Conservation (phyloP, 2,888 invertebrate species). For the Polydrusus tereticollis region DNA sequence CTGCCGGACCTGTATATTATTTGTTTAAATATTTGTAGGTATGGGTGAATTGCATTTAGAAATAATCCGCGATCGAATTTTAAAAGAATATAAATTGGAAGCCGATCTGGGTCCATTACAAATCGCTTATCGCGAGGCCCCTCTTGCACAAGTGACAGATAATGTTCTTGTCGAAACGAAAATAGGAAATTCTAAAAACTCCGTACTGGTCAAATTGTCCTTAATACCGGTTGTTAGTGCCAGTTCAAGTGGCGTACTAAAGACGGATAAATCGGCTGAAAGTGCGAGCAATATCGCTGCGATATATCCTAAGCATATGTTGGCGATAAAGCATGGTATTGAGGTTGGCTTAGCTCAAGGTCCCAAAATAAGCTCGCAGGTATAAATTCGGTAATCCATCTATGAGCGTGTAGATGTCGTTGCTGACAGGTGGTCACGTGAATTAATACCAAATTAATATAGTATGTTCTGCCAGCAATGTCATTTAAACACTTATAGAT, state of each 20-base stretch:
- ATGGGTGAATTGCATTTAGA: slow-evolving; percentile 99
- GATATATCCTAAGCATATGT: slow-evolving; percentile 76
- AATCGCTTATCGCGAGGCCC: slow-evolving; percentile 90
- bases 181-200: slow-evolving; percentile 74
- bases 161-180: slow-evolving; percentile 73
- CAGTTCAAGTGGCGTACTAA: slow-evolving; percentile 63
- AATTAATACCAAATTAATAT: no score
- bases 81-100: slow-evolving; percentile 90
- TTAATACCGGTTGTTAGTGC: slow-evolving; percentile 67
- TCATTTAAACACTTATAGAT: no score
- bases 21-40: slow-evolving; percentile 69
- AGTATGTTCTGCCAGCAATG: no score
- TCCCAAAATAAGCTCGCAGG: slow-evolving; percentile 87
- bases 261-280: slow-evolving; percentile 77
- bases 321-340: slow-evolving; percentile 81
- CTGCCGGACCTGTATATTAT: background rate
- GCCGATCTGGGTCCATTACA: slow-evolving; percentile 91
- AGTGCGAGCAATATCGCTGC: slow-evolving; percentile 76
- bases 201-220: slow-evolving; percentile 75
- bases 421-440: no score
- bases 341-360: slow-evolving; percentile 81
- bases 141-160: slow-evolving; percentile 68
- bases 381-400: slow-evolving; percentile 64
- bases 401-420: no score
- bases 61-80: slow-evolving; percentile 89